These are phyloP conservation scores for Hemiscyllium ocellatum DNA, from an alignment of 2,113 vertebrate genomes.

Conservation along the genomic window DNA sequence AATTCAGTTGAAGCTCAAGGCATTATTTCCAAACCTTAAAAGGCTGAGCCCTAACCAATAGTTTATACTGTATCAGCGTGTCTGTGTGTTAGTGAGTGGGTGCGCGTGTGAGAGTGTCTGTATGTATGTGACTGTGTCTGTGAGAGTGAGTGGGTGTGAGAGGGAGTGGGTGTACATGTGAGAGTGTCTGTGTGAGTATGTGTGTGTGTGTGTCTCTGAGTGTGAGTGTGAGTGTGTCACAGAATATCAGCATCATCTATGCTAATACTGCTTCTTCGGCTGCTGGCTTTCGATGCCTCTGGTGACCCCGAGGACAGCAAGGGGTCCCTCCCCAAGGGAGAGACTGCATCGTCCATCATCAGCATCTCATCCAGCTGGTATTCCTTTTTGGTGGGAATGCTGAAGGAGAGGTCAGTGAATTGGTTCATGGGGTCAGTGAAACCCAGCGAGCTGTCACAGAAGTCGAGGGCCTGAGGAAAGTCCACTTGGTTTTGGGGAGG, in stretches of 20 bases:
- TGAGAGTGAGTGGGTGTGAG: too few relatives aligned
- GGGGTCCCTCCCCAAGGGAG: conserved; percentile 80
- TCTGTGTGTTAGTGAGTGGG: not conserved
- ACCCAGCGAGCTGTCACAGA: conserved; percentile 66
- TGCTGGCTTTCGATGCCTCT: conserved; percentile 85
- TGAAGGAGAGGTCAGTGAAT: conserved; percentile 66
- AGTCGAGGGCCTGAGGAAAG: conserved; percentile 77
- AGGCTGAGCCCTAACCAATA: not conserved
- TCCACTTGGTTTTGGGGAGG: conserved; percentile 68
- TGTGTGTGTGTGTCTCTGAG: too few relatives aligned
- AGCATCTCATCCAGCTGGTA: conserved; percentile 75
- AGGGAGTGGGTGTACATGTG: too few relatives aligned
- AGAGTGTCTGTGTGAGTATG: too few relatives aligned
- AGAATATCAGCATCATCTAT: conserved; percentile 91
- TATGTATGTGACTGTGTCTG: too few relatives aligned
- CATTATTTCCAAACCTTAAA: not conserved
- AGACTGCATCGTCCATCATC: conserved; percentile 89
- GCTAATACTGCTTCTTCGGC: conserved; percentile 95
- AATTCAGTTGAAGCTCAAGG: not conserved
- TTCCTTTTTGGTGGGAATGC: conserved; percentile 71
- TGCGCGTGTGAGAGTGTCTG: too few relatives aligned
- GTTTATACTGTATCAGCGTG: not conserved
- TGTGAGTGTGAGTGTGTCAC: conserved; percentile 55
- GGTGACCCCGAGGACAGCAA: conserved; percentile 91
- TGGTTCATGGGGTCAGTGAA: conserved; percentile 72